Percentiles rank a stretch among this genome's conserved stretches.
phyloP scores from a whole-genome alignment of 2,888 invertebrate genomes.

The Himalopsyche kuldschensis region DNA sequence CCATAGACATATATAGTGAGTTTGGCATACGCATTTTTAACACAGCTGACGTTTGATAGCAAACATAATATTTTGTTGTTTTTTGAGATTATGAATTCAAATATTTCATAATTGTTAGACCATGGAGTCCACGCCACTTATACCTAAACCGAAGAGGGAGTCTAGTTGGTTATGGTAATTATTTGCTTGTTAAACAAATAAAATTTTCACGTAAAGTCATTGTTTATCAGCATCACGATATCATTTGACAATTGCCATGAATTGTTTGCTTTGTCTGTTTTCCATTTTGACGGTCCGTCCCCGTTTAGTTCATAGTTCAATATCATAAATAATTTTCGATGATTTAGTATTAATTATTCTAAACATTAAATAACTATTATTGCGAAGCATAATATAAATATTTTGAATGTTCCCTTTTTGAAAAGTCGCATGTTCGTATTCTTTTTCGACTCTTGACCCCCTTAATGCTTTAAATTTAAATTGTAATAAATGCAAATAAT shows the following conservation, averaged over 20 bases:
- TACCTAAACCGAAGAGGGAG: constrained; percentile 51
- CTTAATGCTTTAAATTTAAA: too few species aligned
- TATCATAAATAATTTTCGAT: neutral
- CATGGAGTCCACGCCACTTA: constrained; percentile 56
- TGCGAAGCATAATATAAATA: neutral
- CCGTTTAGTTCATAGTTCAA: neutral
- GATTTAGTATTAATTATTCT: too few species aligned
- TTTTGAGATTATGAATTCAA: constrained; percentile 18
- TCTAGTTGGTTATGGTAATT: constrained; percentile 56
- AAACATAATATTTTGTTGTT: constrained; percentile 28
- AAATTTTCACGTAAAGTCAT: neutral
- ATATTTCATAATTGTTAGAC: constrained; percentile 31
- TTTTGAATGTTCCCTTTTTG: neutral
- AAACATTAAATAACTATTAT: neutral
- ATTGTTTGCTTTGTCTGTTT: neutral
- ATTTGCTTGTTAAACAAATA: neutral
- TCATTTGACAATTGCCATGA: neutral
- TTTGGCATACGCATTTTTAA: too few species aligned
- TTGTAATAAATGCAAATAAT: too few species aligned
- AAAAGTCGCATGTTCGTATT: neutral
- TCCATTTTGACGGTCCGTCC: neutral
- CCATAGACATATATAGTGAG: too few species aligned
- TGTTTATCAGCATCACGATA: neutral
- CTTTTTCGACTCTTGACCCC: too few species aligned
- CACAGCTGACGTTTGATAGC: neutral